Evolutionary conservation across 2,797 vertebrate species (phyloP).

Genomic region (Acanthopagrus latus): DNA sequence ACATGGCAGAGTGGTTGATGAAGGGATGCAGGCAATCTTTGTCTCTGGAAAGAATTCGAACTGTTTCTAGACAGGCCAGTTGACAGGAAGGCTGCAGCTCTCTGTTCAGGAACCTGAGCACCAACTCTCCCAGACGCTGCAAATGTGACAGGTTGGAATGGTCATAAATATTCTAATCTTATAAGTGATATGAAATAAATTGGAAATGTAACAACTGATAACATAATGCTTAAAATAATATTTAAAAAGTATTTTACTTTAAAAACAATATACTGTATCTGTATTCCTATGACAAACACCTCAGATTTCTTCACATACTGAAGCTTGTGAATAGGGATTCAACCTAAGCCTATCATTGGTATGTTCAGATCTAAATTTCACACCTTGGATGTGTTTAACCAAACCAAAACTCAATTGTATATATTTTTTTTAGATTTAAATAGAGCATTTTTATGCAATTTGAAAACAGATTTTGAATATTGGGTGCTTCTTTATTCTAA

Average conservation of each 20-base stretch:
- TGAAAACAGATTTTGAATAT: no score
- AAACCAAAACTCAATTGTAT: background rate
- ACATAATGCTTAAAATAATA: no score
- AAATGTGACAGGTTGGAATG: background rate
- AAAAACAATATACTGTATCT: background rate
- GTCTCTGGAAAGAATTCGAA: constrained; percentile 93
- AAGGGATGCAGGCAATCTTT: constrained; percentile 88
- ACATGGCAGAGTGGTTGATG: constrained; percentile 83
- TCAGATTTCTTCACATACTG: background rate
- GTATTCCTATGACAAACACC: background rate
- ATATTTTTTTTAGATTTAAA: no score
- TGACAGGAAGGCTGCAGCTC: constrained; percentile 91
- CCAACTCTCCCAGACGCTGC: constrained; percentile 90
- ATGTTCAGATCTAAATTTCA: background rate
- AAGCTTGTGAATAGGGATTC: background rate
- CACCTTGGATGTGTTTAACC: background rate
- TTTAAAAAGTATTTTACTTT: constrained; percentile 3
- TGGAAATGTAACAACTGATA: background rate
- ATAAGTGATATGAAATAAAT: no score
- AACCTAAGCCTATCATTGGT: no score
- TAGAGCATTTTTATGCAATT: no score
- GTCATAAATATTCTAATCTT: background rate
- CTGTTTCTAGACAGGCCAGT: constrained; percentile 90
- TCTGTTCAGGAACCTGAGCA: constrained; percentile 87
- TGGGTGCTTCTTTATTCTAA: no score